Conservation (phyloP, 2,888 invertebrate genomes). For the Eupeodes luniger region DNA sequence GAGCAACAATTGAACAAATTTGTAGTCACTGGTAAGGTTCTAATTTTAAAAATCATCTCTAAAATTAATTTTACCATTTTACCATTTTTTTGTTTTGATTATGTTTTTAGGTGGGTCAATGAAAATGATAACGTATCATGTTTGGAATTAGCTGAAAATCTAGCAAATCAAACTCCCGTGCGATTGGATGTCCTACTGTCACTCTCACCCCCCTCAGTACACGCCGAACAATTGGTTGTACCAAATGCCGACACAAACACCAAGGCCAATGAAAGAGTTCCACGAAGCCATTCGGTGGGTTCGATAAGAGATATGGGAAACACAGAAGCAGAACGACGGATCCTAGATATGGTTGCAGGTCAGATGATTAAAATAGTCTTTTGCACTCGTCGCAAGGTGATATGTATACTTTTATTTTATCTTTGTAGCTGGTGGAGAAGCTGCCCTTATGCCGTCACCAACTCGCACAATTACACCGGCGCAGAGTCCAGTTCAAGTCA, state of each 20-base stretch:
- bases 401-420: constrained; percentile 70
- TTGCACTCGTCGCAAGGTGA: constrained; percentile 74
- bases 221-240: constrained; percentile 90
- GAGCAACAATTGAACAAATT: constrained; percentile 97
- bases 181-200: constrained; percentile 93
- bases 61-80: background rate
- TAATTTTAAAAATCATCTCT: constrained; percentile 57
- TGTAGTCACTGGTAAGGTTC: constrained; percentile 92
- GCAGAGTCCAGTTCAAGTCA: constrained; percentile 86
- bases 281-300: constrained; percentile 89
- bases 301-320: constrained; percentile 90
- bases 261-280: constrained; percentile 85
- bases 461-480: constrained; percentile 86
- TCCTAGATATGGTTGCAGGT: constrained; percentile 89
- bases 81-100: background rate
- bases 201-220: constrained; percentile 91
- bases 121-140: constrained; percentile 92
- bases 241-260: constrained; percentile 85
- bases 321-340: constrained; percentile 89
- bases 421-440: constrained; percentile 83
- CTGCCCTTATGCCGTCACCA: constrained; percentile 86
- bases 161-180: constrained; percentile 96
- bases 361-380: constrained; percentile 68
- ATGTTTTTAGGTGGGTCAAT: constrained; percentile 92
- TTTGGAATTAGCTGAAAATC: constrained; percentile 92